Conservation (phyloP, 1,140 invertebrate species). For the Pectinophora gossypiella region DNA sequence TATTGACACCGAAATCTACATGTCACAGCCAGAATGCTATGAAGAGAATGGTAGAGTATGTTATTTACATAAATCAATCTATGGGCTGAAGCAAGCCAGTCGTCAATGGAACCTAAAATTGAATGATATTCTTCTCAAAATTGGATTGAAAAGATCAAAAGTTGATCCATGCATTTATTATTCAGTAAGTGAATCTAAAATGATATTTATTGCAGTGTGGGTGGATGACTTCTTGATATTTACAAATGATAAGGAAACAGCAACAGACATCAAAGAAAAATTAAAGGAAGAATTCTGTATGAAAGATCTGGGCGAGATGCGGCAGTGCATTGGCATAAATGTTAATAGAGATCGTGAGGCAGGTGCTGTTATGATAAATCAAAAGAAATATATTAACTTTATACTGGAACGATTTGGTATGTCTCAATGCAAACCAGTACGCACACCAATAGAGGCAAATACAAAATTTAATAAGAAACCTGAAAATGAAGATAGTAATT, state of each 20-base stretch:
- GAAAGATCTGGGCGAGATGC: slow-evolving; percentile 10
- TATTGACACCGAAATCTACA: slow-evolving; percentile 52
- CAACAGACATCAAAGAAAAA: slow-evolving; percentile 4
- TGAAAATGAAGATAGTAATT: no score
- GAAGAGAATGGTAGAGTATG: slow-evolving; percentile 6
- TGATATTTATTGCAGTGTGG: slow-evolving; percentile 21
- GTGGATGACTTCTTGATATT: slow-evolving; percentile 6
- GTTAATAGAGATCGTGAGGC: no score
- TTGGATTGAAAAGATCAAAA: background rate
- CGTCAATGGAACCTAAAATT: slow-evolving; percentile 20
- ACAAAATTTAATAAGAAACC: no score
- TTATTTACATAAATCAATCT: slow-evolving; percentile 20
- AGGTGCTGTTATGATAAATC: no score
- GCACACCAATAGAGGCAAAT: no score
- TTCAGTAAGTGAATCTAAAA: slow-evolving; percentile 20
- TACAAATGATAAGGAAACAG: background rate
- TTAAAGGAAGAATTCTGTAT: slow-evolving; percentile 13
- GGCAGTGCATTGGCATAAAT: slow-evolving; percentile 20
- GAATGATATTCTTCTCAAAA: slow-evolving; percentile 17
- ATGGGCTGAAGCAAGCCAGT: slow-evolving; percentile 17
- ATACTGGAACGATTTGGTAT: no score
- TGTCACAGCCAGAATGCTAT: slow-evolving; percentile 38
- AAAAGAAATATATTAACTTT: no score
- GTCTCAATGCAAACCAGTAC: no score
- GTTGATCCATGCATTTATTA: slow-evolving; percentile 9